Conservation (phyloP, 2,113 vertebrate genomes). For the Psittacus erithacus region DNA sequence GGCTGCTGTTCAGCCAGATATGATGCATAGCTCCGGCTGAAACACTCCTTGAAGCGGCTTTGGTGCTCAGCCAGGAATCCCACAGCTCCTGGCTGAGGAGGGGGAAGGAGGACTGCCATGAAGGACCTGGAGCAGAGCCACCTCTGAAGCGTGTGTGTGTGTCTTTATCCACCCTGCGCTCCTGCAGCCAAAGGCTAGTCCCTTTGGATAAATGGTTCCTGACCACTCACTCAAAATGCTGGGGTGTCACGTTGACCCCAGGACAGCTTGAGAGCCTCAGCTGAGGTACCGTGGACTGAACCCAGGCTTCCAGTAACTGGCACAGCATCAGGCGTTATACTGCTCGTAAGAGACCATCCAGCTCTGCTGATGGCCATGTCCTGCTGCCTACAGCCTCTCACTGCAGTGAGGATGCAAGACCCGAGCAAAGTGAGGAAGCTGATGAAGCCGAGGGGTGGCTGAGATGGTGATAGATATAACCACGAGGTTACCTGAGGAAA, state of each 20-base stretch:
- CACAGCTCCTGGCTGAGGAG: background rate
- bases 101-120: background rate
- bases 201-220: background rate
- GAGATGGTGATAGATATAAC: background rate
- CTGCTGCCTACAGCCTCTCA: background rate
- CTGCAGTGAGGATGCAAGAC: background rate
- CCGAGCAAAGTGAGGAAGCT: accelerated
- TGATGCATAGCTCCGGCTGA: accelerated
- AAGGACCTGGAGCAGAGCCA: background rate
- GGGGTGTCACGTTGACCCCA: background rate
- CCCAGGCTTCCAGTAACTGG: background rate
- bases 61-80: background rate
- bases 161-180: background rate
- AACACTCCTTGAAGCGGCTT: accelerated
- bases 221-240: accelerated
- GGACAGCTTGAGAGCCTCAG: background rate
- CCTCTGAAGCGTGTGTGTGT: background rate
- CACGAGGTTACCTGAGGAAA: background rate
- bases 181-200: background rate
- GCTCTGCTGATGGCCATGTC: background rate
- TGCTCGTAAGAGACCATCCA: background rate
- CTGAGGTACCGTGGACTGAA: background rate
- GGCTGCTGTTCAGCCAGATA: background rate
- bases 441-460: background rate
- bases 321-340: background rate